phyloP scores from a whole-genome alignment of 2,113 vertebrate species.

The Campylorhamphus procurvoides region DNA sequence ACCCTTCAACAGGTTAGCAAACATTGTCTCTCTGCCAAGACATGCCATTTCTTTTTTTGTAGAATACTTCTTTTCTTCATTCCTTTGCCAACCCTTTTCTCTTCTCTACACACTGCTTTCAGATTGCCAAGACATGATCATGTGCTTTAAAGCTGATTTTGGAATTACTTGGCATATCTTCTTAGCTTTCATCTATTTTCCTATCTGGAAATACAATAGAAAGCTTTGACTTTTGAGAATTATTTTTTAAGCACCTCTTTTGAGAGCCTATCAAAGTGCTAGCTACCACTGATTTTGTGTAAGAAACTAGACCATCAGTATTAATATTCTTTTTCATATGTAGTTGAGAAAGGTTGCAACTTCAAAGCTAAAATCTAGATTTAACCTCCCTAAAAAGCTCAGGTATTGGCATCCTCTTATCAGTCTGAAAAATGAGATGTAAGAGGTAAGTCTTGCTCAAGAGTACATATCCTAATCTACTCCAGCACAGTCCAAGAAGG shows the following conservation, averaged over 20 bases:
- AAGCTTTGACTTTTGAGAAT: conserved; percentile 42
- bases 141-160: conserved; percentile 60
- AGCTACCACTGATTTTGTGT: conserved; percentile 13
- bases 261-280: neutral
- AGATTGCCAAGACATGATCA: conserved; percentile 67
- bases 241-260: neutral
- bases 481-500: neutral
- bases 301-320: conserved; percentile 12
- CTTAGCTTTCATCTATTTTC: conserved; percentile 66
- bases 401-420: neutral
- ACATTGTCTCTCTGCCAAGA: conserved; percentile 66
- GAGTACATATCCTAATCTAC: neutral
- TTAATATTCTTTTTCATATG: neutral
- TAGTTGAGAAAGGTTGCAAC: neutral
- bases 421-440: neutral
- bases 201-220: conserved; percentile 57
- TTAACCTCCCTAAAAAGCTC: neutral
- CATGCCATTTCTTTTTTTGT: conserved; percentile 58
- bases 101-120: conserved; percentile 33
- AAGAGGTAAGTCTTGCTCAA: neutral
- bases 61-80: conserved; percentile 68
- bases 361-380: conserved; percentile 30
- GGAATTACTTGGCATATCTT: conserved; percentile 68
- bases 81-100: conserved; percentile 52
- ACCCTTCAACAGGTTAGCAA: conserved; percentile 66